Evolutionary conservation across 2,113 vertebrate genomes (phyloP).

Genomic region (Rhabdomys dilectus): DNA sequence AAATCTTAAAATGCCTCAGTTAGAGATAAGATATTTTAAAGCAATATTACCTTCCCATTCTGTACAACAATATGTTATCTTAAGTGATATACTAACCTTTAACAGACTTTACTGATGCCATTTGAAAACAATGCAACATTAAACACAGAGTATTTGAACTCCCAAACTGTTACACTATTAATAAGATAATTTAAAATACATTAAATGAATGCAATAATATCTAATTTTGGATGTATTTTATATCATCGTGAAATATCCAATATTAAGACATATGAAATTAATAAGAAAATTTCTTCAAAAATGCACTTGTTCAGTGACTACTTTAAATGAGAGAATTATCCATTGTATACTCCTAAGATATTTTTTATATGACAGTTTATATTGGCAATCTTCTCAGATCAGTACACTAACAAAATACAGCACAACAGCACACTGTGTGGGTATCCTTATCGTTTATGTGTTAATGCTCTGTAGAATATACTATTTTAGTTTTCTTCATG

Average conservation of each 20-base stretch:
- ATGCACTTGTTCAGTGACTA: background rate
- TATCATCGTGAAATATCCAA: background rate
- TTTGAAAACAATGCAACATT: background rate
- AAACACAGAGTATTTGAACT: background rate
- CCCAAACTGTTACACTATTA: background rate
- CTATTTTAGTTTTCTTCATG: background rate
- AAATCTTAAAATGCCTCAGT: background rate
- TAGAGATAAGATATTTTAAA: background rate
- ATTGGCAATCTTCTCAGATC: background rate
- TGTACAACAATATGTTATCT: background rate
- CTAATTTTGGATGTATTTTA: background rate
- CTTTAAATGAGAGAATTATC: background rate
- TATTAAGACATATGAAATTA: conserved; percentile 16
- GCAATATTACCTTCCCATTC: background rate
- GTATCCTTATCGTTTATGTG: background rate
- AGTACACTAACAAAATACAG: background rate
- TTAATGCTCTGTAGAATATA: background rate
- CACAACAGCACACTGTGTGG: accelerated
- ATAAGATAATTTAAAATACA: background rate
- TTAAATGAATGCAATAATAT: background rate
- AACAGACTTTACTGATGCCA: conserved; percentile 23
- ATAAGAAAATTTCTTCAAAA: conserved; percentile 9
- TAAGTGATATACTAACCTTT: background rate
- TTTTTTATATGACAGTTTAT: background rate
- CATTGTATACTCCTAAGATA: background rate